These are phyloP conservation scores for Chironex yamaguchii DNA, from an alignment of 30 jellyfish, hydroid and myxozoan species.

Conservation along the genomic window DNA sequence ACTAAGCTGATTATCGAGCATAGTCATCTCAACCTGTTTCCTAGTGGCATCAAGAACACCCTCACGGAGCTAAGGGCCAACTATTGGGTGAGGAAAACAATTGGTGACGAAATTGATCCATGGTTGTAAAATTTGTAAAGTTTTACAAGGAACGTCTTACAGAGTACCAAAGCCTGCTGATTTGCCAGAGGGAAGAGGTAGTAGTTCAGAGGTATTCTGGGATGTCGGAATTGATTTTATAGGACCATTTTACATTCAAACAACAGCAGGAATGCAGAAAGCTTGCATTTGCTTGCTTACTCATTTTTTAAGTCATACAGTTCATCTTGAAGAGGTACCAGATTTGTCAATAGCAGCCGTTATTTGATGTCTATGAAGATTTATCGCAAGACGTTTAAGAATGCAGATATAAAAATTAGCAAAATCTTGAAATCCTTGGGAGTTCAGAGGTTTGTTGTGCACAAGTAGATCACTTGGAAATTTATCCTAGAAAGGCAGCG, in stretches of 20 bases:
- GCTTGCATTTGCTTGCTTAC: conserved; percentile 10
- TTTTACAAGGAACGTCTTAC: conserved; percentile 23
- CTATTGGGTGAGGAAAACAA: conserved; percentile 37
- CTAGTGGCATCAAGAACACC: conserved; percentile 33
- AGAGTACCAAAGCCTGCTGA: conserved; percentile 29
- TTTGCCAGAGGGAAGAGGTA: conserved; percentile 20
- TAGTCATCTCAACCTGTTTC: conserved; percentile 31
- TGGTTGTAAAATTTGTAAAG: conserved; percentile 9
- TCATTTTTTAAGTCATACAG: background rate
- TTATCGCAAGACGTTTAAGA: conserved; percentile 22
- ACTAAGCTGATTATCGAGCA: conserved; percentile 22
- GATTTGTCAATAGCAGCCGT: conserved; percentile 18
- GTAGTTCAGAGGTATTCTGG: background rate
- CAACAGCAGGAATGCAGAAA: background rate
- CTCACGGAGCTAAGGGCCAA: conserved; percentile 26
- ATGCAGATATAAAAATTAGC: background rate
- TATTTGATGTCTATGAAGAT: conserved; percentile 11
- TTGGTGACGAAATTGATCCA: conserved; percentile 18
- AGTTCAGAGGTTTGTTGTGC: background rate
- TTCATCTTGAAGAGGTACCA: background rate
- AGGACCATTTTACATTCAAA: conserved; percentile 18
- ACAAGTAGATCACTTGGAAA: conserved; percentile 4
- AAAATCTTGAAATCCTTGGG: background rate
- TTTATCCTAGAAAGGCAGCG: conserved; percentile 32
- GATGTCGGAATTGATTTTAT: conserved; percentile 21